Conservation (phyloP, 2,888 invertebrate genomes). For the Drosophila neonasuta region DNA sequence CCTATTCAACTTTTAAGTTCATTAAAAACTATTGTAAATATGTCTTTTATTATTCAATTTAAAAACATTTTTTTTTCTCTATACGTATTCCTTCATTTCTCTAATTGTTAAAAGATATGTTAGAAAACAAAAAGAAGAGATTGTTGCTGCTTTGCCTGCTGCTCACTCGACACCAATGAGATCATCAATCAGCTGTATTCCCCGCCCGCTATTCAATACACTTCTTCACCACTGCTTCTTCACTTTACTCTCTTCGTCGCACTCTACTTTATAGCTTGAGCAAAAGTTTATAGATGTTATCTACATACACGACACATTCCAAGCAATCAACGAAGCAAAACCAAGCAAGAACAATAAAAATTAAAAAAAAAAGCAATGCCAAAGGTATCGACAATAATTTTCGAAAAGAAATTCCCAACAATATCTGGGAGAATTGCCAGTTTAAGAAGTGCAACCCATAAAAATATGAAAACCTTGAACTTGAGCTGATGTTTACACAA, state of each 20-base stretch:
- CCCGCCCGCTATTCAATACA: background rate
- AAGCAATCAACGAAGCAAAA: conserved; percentile 65
- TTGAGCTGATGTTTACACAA: conserved; percentile 4
- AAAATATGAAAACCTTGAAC: conserved; percentile 16
- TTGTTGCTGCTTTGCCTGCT: background rate
- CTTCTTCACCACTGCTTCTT: background rate
- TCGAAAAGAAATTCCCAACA: conserved; percentile 10
- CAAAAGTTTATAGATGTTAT: conserved; percentile 44
- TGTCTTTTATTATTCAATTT: no score
- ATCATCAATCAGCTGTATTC: conserved; percentile 53
- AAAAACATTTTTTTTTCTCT: no score
- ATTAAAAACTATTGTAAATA: no score
- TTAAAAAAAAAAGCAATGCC: conserved; percentile 3
- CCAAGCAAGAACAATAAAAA: conserved; percentile 45
- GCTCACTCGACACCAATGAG: conserved; percentile 39
- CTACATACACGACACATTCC: conserved; percentile 60
- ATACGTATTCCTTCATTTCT: background rate
- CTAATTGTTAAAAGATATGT: conserved; percentile 20
- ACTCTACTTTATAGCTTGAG: conserved; percentile 15
- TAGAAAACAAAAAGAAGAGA: conserved; percentile 6
- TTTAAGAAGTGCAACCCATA: background rate
- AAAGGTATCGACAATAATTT: conserved; percentile 20
- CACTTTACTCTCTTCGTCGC: background rate
- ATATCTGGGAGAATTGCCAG: conserved; percentile 14
- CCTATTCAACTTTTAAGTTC: no score